phyloP scores from a whole-genome alignment of 2,797 vertebrate genomes.

The Heliangelus exortis region DNA sequence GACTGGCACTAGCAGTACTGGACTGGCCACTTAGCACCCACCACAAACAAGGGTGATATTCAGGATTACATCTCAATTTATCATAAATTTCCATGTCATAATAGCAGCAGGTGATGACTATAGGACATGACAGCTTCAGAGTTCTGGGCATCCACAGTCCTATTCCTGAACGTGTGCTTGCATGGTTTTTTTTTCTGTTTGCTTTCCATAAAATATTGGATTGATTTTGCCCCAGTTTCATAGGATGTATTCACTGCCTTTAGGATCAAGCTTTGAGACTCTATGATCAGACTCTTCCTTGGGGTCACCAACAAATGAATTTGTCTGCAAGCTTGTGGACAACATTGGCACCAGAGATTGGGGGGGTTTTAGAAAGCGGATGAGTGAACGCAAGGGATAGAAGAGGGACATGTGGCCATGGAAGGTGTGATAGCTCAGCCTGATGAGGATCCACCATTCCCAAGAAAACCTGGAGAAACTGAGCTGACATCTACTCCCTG shows the following conservation, averaged over 20 bases:
- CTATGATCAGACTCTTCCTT: background rate
- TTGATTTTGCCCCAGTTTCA: background rate
- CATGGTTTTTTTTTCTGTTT: too few species aligned
- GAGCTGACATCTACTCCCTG: background rate
- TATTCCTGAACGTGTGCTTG: background rate
- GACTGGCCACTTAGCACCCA: background rate
- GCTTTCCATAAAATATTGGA: background rate
- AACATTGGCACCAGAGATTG: background rate
- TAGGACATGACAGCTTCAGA: background rate
- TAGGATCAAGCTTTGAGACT: background rate
- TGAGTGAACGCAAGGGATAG: background rate
- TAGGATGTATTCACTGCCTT: background rate
- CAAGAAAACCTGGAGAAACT: background rate
- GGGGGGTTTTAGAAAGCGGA: background rate
- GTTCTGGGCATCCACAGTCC: background rate
- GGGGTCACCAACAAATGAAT: background rate
- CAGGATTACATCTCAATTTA: background rate
- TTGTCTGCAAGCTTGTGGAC: background rate
- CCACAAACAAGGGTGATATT: fast-evolving
- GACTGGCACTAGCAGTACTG: background rate
- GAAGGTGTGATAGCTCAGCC: background rate
- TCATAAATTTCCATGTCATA: background rate
- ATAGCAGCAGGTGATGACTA: background rate
- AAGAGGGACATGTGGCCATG: background rate
- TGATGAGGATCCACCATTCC: background rate